These are phyloP conservation scores for Lucilia cuprina DNA, from an alignment of 1,140 invertebrate genomes.

Conservation along the genomic window DNA sequence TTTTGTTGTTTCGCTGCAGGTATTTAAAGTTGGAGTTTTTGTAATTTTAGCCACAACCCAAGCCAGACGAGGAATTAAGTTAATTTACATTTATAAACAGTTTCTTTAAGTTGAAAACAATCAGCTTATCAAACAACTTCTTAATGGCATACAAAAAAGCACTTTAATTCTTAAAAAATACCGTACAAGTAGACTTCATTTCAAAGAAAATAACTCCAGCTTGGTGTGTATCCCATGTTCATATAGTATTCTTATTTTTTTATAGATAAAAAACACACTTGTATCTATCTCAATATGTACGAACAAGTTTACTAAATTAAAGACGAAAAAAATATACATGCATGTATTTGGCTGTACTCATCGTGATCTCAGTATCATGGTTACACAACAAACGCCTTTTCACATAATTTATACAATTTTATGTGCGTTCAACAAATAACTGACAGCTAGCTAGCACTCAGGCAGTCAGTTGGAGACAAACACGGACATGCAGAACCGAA, in stretches of 20 bases:
- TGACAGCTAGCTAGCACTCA: background rate
- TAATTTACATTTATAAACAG: background rate
- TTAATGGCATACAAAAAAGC: background rate
- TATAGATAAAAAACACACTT: background rate
- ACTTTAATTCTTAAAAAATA: background rate
- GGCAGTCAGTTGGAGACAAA: too few species aligned
- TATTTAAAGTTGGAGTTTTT: background rate
- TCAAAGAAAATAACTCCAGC: background rate
- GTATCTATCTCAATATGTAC: background rate
- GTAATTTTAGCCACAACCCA: background rate
- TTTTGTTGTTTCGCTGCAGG: background rate
- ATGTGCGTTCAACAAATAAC: background rate
- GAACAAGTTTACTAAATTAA: background rate
- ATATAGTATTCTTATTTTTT: too few species aligned
- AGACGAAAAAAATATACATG: background rate
- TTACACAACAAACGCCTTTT: background rate
- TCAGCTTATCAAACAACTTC: background rate
- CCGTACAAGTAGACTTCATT: too few species aligned
- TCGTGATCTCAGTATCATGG: background rate
- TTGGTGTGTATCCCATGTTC: background rate
- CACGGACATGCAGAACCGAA: too few species aligned
- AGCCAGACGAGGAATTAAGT: background rate
- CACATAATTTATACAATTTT: slow-evolving; percentile 5
- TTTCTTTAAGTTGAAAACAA: background rate
- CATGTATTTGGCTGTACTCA: background rate